Base-by-base conservation (phyloP, 2,113 vertebrate species). In the Helogale parvula region DNA sequence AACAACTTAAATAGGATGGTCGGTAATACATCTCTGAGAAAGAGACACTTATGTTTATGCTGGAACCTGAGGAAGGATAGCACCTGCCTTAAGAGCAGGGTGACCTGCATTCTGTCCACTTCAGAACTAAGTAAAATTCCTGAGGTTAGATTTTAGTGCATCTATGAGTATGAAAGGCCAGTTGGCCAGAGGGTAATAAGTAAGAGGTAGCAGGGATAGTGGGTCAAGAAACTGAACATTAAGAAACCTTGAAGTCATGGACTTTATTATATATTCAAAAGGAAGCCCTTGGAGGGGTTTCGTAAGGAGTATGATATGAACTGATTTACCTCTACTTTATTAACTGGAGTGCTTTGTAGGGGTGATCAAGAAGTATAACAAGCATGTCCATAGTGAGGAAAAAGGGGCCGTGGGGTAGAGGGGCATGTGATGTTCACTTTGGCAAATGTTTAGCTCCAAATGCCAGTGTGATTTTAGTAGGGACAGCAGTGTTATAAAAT, bases 401-500 rank as follows among this genome's bases (percentile, higher is more conserved):
- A 82, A 5, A 21, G 33, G 23, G 27, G 15, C 29, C 52, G 1
- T 19, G 21, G 31, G 12, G 38, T 8, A 7, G 25, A 21, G 21
- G 35, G 4, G 10, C 60, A 25, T 17, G 25, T 2, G 27, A 29
- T 7, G 45, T 8, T 45, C 31, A 23, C 65, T 63, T 7, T 31
- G 52, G n/a, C 1, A 63, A 52, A 7, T 25, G 6, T 7, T 7
- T 41, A 45, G n/a, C 3, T 86, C n/a, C 84, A 19, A 17, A 0
- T 16, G 19, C n/a, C 15, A 0, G 4, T 35, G 33, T 60, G 31
- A 21, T 29, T 81, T 93, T 65, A 27, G 5, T 10, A n/a, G 54
- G 8, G 7, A 63, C 2, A 0, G 25, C 2, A 5, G 16, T 6
- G 11, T 25, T 52, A 4, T 17, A 11, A 16, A 35, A 5, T 17